phyloP scores from a whole-genome alignment of 2,888 invertebrate species.

The Aphodius granarius region DNA sequence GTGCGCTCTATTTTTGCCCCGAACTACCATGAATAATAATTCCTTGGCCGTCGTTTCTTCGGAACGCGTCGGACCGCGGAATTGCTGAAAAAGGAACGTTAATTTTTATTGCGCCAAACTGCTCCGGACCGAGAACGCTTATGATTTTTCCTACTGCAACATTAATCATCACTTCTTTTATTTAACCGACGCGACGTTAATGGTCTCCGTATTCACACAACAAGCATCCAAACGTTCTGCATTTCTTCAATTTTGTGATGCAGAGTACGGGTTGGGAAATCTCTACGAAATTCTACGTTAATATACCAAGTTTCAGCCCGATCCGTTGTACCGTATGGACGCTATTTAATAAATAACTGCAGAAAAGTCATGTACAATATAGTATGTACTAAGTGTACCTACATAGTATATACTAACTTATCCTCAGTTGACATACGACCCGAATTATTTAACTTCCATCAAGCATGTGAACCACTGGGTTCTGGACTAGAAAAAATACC shows the following conservation, averaged over 20 bases:
- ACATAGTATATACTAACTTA: too few species aligned
- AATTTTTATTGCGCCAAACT: slow-evolving; percentile 21
- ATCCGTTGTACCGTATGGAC: too few species aligned
- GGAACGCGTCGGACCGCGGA: background rate
- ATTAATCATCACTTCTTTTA: slow-evolving; percentile 9
- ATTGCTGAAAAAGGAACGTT: slow-evolving; percentile 20
- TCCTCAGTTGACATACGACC: background rate
- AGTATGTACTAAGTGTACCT: too few species aligned
- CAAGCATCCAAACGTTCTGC: too few species aligned
- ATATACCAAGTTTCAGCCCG: too few species aligned
- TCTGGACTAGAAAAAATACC: background rate
- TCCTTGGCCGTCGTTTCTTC: slow-evolving; percentile 8
- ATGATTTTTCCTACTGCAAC: background rate
- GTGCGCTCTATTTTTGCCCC: slow-evolving; percentile 21
- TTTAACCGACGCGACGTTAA: background rate
- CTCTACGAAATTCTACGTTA: too few species aligned
- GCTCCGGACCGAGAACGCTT: background rate
- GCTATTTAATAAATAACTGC: too few species aligned
- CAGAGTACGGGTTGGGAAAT: too few species aligned
- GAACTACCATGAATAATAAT: slow-evolving; percentile 22
- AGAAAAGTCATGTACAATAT: too few species aligned
- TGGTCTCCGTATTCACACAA: background rate
- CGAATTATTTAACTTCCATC: background rate
- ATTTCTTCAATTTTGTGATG: too few species aligned
- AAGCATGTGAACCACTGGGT: background rate